Evolutionary conservation across 2,797 vertebrate genomes (phyloP), one percentile per base, ranked within the genome.

Genomic region (Galagoides demidoff): DNA sequence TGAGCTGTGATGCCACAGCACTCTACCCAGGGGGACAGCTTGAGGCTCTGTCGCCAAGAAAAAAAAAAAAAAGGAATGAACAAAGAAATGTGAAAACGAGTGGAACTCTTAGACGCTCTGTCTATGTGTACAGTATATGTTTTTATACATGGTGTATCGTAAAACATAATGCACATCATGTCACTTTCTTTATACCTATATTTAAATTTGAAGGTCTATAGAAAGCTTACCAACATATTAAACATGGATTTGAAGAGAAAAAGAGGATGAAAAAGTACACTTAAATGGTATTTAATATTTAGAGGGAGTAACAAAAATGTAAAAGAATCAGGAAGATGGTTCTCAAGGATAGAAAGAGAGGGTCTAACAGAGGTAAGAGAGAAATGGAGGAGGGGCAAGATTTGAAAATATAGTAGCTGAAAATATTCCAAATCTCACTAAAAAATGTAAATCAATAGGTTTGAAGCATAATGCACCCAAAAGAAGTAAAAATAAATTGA

Each of bases 121-220:
- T 76, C 8, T 14, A 4, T 13, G 73, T 66, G 29, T 37, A 74
- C 16, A 81, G 16, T 12, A 61, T 34, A 63, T 14, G 2, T 4
- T 29, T 57, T 59, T 43, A 52, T 14, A 73, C n/a, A 63, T 17
- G 43, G 22, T 81, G 22, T 9, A 79, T 70, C 37, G 22, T 17
- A 57, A 29, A 17, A 23, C 7, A 49, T 61, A n/a, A 45, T 89
- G 2, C 11, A 31, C 10, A 52, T 49, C 27, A 12, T 31, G 37
- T 37, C 25, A 45, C 25, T 34, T 23, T 68, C 61, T 31, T 79
- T 52, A 23, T 71, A 29, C 49, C 6, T 3, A 39, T 7, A 5
- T 43, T 92, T 37, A 59, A 59, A 63, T 19, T 37, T 94, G 49
- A 89, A 77, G 37, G 16, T 34, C 63, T 39, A 19, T 55, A 90